Percentiles rank a stretch among this genome's conserved stretches.
Conservation (phyloP, 1,140 invertebrate species). For the Araneus ventricosus region DNA sequence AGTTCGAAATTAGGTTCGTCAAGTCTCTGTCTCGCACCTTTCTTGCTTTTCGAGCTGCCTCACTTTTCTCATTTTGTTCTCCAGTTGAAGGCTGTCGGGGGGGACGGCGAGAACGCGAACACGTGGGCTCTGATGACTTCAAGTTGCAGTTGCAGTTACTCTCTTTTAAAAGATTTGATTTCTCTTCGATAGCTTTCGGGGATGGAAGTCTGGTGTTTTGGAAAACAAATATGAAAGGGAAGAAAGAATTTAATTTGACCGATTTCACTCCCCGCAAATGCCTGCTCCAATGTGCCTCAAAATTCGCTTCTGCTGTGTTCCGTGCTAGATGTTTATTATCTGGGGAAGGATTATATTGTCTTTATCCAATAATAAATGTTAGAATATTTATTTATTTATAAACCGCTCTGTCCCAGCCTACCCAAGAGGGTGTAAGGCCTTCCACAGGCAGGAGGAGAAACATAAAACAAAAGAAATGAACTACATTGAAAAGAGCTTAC, state of each 20-base stretch:
- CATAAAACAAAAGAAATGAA: too few relatives aligned
- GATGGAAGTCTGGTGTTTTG: background rate
- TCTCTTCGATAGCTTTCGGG: background rate
- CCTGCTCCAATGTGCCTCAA: too few relatives aligned
- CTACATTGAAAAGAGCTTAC: too few relatives aligned
- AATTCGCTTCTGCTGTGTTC: background rate
- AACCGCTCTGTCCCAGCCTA: too few relatives aligned
- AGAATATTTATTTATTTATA: too few relatives aligned
- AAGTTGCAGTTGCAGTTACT: slow-evolving; percentile 30
- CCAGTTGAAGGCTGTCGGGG: slow-evolving; percentile 1
- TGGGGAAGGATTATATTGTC: too few relatives aligned
- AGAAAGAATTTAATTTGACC: slow-evolving; percentile 2
- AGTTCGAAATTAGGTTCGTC: slow-evolving; percentile 74
- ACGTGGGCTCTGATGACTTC: slow-evolving; percentile 24
- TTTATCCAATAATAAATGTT: too few relatives aligned
- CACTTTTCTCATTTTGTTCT: slow-evolving; percentile 42
- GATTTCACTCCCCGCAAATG: background rate
- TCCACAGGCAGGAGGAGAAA: too few relatives aligned
- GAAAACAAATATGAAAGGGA: background rate
- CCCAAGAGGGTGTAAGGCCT: too few relatives aligned
- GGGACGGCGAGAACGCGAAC: background rate
- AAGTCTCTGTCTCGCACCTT: slow-evolving; percentile 45
- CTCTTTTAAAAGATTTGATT: slow-evolving; percentile 41
- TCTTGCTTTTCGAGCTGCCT: background rate
- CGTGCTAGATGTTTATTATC: too few relatives aligned